Base-by-base conservation (phyloP, 2,888 invertebrate species). In the Eristalis pertinax region DNA sequence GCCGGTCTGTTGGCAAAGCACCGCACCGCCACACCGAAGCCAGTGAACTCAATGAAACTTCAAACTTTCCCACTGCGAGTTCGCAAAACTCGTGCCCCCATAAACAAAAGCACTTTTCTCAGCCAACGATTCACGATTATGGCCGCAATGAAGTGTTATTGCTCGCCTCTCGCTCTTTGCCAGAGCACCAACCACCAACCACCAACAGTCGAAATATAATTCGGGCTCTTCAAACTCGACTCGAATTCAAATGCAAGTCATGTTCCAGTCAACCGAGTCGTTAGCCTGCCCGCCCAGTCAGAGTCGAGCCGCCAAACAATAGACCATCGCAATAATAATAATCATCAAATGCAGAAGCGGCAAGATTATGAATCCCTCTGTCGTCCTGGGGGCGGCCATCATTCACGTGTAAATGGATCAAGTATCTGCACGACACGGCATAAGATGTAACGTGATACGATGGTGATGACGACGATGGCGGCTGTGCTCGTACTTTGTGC, bases 381-480 rank as follows among this genome's bases (percentile, higher is more conserved):
- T 26, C 26, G 26, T 26, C 26, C 2, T 11, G 7, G 15, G 62
- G 26, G 73, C 26, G 77, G 22, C 74, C 86, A 86, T 86, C 78
- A 86, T 75, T 83, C 78, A 83, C 86, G 82, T 86, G 79, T 69
- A 84, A 87, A 87, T 76, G 78, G 84, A 87, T 87, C 87, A 87
- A 84, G 70, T 65, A 74, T 76, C 80, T 81, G 32, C 67, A 69
- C 77, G 72, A 78, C 64, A 80, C 70, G 62, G 58, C 76, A 79
- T 83, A 76, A 72, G 68, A 73, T 79, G 80, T 81, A 77, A 76
- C 78, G 74, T 70, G 77, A 67, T 82, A 82, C 72, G 69, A 62
- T 7, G 43, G 7, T 68, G 69, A 62, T 7, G 43, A 5, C 38
- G 32, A 13, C 7, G 38, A 7, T 5, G 32, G 32, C 11, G 60